A percentile compares a stretch with the other conserved stretches of the same genome.
phyloP scores from a whole-genome alignment of 2,113 vertebrate genomes.

The Sander lucioperca region DNA sequence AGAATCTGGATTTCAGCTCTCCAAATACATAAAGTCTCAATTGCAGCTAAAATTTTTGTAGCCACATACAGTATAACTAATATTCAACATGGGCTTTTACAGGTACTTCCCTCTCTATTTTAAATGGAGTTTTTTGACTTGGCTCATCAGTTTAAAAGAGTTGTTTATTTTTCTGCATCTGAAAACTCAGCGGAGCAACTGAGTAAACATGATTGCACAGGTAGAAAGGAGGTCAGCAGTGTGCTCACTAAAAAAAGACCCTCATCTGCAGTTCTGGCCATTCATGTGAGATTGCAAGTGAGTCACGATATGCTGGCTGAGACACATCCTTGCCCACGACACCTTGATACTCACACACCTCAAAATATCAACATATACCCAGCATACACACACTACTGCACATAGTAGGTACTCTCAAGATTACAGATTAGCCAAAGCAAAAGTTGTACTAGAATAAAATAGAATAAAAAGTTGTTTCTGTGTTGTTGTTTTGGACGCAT shows the following conservation, averaged over 20 bases:
- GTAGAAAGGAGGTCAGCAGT: slow-evolving; percentile 40
- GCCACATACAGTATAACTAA: background rate
- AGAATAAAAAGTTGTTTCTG: slow-evolving; percentile 1
- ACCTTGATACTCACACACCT: slow-evolving; percentile 25
- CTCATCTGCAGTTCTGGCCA: slow-evolving; percentile 45
- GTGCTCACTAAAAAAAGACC: slow-evolving; percentile 51
- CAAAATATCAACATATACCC: slow-evolving; percentile 41
- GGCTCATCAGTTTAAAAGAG: background rate
- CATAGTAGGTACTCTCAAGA: background rate
- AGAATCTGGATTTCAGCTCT: background rate
- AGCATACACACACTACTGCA: background rate
- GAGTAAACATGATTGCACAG: slow-evolving; percentile 24
- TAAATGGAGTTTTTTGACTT: background rate
- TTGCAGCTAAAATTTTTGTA: background rate
- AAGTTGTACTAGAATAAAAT: background rate
- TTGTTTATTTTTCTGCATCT: slow-evolving; percentile 34
- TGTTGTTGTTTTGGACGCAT: background rate
- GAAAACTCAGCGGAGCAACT: slow-evolving; percentile 21
- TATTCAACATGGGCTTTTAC: background rate
- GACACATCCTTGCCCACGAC: slow-evolving; percentile 42
- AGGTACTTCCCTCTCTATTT: background rate
- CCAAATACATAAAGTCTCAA: background rate
- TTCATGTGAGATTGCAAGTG: slow-evolving; percentile 42
- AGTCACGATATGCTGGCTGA: slow-evolving; percentile 47
- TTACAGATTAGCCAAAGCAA: slow-evolving; percentile 1